phyloP scores from a whole-genome alignment of 2,113 vertebrate genomes.

The Ptychochromis oligacanthus region DNA sequence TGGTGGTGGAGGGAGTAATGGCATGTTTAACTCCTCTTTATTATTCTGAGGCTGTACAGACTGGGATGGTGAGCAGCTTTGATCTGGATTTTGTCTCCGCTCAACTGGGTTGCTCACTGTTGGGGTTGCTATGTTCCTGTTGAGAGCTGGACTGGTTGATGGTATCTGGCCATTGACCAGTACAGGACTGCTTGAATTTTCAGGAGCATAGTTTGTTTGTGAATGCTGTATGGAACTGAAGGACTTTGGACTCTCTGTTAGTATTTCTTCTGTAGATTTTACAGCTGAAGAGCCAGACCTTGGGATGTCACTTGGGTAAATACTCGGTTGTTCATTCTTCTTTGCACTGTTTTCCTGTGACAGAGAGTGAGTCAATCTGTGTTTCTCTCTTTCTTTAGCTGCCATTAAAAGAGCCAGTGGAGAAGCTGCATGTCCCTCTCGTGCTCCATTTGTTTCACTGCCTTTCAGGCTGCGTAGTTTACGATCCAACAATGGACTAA shows the following conservation, averaged over 20 bases:
- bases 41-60: conserved; percentile 45
- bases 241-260: conserved; percentile 22
- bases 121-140: background rate
- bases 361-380: conserved; percentile 54
- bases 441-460: conserved; percentile 52
- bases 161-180: background rate
- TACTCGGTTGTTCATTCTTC: conserved; percentile 57
- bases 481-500: conserved; percentile 70
- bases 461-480: conserved; percentile 76
- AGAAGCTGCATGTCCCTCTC: conserved; percentile 73
- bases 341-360: conserved; percentile 64
- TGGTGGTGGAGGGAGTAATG: conserved; percentile 89
- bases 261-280: conserved; percentile 11
- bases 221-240: background rate
- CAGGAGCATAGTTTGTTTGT: conserved; percentile 8
- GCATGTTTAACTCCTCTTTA: conserved; percentile 59
- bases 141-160: conserved; percentile 12
- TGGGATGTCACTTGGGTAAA: conserved; percentile 78
- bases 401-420: conserved; percentile 91
- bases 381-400: conserved; percentile 88
- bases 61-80: background rate
- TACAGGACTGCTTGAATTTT: conserved; percentile 15
- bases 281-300: conserved; percentile 44
- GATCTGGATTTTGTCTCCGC: conserved; percentile 22
- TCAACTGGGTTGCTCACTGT: conserved; percentile 5